phyloP scores from a whole-genome alignment of 2,797 vertebrate genomes.

The Takifugu rubripes region DNA sequence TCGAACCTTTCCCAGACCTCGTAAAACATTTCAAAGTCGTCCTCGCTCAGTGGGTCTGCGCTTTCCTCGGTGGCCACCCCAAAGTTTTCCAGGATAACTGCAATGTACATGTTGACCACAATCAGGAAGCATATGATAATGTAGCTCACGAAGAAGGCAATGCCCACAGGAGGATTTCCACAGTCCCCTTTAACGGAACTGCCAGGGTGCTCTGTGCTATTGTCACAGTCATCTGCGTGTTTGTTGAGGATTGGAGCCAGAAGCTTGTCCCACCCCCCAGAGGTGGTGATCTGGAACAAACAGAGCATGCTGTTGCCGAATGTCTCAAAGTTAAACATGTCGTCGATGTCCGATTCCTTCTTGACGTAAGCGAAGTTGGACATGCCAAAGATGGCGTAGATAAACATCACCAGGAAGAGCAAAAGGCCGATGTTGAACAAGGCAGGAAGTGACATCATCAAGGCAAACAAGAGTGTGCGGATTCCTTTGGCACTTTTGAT shows the following conservation, averaged over 20 bases:
- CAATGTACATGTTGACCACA: constrained; percentile 97
- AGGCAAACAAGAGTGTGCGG: constrained; percentile 92
- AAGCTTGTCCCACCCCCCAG: constrained; percentile 87
- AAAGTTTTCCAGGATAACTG: constrained; percentile 95
- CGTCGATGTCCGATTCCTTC: constrained; percentile 87
- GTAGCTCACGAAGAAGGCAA: constrained; percentile 93
- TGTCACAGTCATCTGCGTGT: constrained; percentile 73
- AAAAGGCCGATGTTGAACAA: constrained; percentile 97
- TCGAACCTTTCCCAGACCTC: constrained; percentile 96
- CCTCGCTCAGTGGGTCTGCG: constrained; percentile 88
- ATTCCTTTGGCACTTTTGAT: constrained; percentile 94
- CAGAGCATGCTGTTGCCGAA: constrained; percentile 98
- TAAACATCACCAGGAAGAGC: constrained; percentile 98
- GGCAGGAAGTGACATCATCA: constrained; percentile 99
- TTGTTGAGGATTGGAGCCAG: constrained; percentile 88
- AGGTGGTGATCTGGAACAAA: constrained; percentile 95
- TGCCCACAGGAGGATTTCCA: constrained; percentile 83
- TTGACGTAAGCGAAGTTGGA: constrained; percentile 95
- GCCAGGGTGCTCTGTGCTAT: constrained; percentile 74
- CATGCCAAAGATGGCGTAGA: constrained; percentile 96
- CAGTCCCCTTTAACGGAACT: constrained; percentile 83
- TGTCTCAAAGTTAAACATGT: constrained; percentile 98
- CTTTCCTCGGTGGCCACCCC: constrained; percentile 96
- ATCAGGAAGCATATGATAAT: constrained; percentile 94
- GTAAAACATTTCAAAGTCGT: constrained; percentile 97